Conservation (phyloP, 2,113 vertebrate species). For the Ornithorhynchus anatinus region DNA sequence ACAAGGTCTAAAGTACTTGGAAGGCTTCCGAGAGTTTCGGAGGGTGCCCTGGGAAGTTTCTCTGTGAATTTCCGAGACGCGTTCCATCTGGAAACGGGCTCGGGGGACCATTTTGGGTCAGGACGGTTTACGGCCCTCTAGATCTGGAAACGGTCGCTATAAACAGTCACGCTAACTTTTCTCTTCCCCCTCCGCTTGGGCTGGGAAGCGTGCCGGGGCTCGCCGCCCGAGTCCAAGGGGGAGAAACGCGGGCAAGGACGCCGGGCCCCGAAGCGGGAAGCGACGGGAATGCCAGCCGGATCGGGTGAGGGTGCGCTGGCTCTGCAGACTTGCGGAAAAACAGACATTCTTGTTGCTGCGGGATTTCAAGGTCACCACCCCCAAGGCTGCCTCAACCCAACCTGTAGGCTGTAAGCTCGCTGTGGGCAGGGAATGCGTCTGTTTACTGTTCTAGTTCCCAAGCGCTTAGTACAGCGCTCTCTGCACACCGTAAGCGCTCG, state of each 20-base stretch:
- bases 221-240: not conserved
- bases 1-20: not conserved
- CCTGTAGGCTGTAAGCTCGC: not conserved
- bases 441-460: constrained; percentile 34
- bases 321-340: constrained; percentile 41
- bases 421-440: constrained; percentile 49
- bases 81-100: constrained; percentile 43
- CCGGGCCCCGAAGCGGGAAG: constrained; percentile 19
- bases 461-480: not conserved
- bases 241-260: constrained; percentile 28
- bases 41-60: not conserved
- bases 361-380: constrained; percentile 36
- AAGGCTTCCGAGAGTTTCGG: constrained; percentile 9
- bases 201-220: not conserved
- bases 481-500: too few species aligned
- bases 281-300: constrained; percentile 37
- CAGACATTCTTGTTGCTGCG: constrained; percentile 42
- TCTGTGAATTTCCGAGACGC: constrained; percentile 17
- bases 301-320: constrained; percentile 27
- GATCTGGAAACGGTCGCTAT: constrained; percentile 24
- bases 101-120: constrained; percentile 30
- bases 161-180: not conserved
- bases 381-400: constrained; percentile 37
- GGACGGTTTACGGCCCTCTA: not conserved
- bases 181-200: constrained; percentile 22